These are phyloP conservation scores for Ceratina australensis DNA, from an alignment of 1,140 invertebrate species.

Conservation along the genomic window DNA sequence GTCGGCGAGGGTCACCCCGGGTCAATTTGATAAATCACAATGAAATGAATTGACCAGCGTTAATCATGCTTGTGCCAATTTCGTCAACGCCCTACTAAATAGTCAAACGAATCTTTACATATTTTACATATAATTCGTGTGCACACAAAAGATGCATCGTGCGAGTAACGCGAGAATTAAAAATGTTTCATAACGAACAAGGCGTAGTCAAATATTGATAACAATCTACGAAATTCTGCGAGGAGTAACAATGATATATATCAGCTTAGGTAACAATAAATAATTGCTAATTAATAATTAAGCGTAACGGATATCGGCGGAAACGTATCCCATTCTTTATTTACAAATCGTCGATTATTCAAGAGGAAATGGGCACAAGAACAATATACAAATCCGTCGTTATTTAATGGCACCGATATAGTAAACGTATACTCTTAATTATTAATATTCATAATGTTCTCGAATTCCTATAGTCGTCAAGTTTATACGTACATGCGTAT, in stretches of 20 bases:
- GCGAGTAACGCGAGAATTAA: neutral
- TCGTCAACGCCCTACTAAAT: constrained; percentile 3
- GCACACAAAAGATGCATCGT: neutral
- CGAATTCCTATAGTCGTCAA: neutral
- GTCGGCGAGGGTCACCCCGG: constrained; percentile 5
- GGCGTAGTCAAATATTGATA: neutral
- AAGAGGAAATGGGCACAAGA: constrained; percentile 43
- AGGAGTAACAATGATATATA: constrained; percentile 7
- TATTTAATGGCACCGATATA: constrained; percentile 1
- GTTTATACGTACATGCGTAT: neutral
- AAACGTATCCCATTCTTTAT: neutral
- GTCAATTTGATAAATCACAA: constrained; percentile 40
- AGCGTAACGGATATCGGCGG: neutral
- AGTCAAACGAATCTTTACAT: neutral
- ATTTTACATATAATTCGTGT: too few relatives aligned
- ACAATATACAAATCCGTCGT: constrained; percentile 23
- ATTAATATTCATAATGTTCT: neutral
- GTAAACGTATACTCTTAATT: constrained; percentile 2
- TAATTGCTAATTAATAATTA: neutral
- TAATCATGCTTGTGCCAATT: constrained; percentile 45
- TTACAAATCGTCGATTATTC: constrained; percentile 1
- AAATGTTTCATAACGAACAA: neutral
- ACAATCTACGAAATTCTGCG: neutral
- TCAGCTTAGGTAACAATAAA: constrained; percentile 13
- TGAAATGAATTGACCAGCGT: constrained; percentile 52